Evolutionary conservation across 2,888 invertebrate species (phyloP).

Genomic region (Drosophila helvetica): DNA sequence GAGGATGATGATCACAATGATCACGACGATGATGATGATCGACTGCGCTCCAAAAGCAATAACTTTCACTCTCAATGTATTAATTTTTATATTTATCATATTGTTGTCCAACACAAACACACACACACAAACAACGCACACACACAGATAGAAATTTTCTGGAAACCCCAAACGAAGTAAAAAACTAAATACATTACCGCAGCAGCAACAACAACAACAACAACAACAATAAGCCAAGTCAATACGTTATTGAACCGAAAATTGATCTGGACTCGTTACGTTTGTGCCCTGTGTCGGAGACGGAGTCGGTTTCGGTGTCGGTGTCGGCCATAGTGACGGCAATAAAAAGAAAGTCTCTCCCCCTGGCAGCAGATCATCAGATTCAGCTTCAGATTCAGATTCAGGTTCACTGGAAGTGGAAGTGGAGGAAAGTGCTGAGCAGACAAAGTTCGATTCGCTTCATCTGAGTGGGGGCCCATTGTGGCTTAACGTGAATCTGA

Average conservation of each 20-base stretch:
- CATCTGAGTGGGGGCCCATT: constrained; percentile 50
- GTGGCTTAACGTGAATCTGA: constrained; percentile 33
- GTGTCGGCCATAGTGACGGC: constrained; percentile 30
- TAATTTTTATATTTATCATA: constrained; percentile 81
- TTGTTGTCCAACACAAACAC: constrained; percentile 66
- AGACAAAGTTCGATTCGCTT: constrained; percentile 65
- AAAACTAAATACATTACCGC: constrained; percentile 42
- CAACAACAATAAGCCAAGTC: constrained; percentile 58
- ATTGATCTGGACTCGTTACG: constrained; percentile 79
- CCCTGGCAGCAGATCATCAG: constrained; percentile 59
- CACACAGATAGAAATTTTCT: constrained; percentile 33
- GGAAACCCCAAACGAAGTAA: constrained; percentile 55
- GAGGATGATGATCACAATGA: constrained; percentile 44
- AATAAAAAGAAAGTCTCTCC: constrained; percentile 80
- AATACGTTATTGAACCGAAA: constrained; percentile 74
- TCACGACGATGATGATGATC: constrained; percentile 52
- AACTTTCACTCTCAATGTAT: constrained; percentile 82
- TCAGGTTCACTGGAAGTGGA: constrained; percentile 17
- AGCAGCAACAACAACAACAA: constrained; percentile 41
- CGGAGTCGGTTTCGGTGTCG: constrained; percentile 51
- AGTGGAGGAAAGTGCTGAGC: constrained; percentile 56
- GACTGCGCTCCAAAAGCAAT: constrained; percentile 66
- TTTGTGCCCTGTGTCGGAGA: constrained; percentile 61
- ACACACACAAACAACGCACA: constrained; percentile 27
- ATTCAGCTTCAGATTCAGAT: constrained; percentile 13